phyloP scores from a whole-genome alignment of 2,797 vertebrate species.

The Sebastes cheni region DNA sequence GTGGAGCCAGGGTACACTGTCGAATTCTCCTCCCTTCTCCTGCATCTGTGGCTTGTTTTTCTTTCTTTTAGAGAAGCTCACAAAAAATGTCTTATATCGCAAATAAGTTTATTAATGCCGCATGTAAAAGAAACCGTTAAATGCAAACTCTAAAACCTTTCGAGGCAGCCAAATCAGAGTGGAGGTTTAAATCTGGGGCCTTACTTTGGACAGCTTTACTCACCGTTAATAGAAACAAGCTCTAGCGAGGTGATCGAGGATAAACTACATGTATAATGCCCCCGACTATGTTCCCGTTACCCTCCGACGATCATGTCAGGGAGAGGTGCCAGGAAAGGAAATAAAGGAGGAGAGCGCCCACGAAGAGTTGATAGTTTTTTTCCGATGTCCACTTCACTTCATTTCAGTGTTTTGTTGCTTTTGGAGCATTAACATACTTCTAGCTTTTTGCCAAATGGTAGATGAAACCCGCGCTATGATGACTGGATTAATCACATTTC shows the following conservation, averaged over 20 bases:
- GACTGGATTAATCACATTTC: conserved; percentile 22
- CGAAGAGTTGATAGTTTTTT: neutral
- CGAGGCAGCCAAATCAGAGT: neutral
- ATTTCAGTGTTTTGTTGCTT: conserved; percentile 10
- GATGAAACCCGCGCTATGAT: neutral
- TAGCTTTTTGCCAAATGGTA: neutral
- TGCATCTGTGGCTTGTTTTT: neutral
- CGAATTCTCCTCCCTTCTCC: neutral
- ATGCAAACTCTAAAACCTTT: neutral
- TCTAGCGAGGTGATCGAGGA: neutral
- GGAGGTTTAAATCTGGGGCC: neutral
- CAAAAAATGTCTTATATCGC: neutral
- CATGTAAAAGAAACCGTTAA: neutral
- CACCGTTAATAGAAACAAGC: neutral
- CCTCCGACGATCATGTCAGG: neutral
- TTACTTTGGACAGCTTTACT: neutral
- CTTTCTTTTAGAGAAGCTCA: neutral
- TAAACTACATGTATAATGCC: neutral
- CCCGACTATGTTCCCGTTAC: neutral
- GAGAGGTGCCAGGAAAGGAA: conserved; percentile 20
- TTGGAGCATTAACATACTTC: neutral
- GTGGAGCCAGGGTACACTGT: neutral
- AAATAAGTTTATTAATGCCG: neutral
- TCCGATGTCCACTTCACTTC: conserved; percentile 9
- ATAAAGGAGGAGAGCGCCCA: neutral